phyloP scores from a whole-genome alignment of 2,888 invertebrate genomes.

The Apodemia zela region DNA sequence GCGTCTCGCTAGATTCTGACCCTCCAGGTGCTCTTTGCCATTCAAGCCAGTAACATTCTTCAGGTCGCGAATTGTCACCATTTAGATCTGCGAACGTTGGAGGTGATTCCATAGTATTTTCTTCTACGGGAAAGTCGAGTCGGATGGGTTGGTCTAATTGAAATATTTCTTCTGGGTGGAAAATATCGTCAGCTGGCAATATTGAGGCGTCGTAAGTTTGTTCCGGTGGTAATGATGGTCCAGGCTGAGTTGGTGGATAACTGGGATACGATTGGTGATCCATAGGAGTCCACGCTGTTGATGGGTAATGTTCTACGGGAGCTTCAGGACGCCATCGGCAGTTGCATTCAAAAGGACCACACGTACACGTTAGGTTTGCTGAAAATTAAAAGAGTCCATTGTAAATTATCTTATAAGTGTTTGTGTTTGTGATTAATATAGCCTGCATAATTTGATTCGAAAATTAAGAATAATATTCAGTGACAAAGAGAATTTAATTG shows the following conservation, averaged over 20 bases:
- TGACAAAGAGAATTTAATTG: too few species aligned
- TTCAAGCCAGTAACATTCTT: slow-evolving; percentile 81
- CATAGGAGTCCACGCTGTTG: slow-evolving; percentile 56
- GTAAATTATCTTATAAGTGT: neutral
- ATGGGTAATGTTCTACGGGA: slow-evolving; percentile 54
- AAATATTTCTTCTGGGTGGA: slow-evolving; percentile 89
- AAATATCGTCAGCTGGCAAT: slow-evolving; percentile 83
- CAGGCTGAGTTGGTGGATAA: slow-evolving; percentile 49
- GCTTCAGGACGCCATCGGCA: slow-evolving; percentile 76
- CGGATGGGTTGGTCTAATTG: slow-evolving; percentile 87
- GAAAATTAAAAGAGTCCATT: slow-evolving; percentile 31
- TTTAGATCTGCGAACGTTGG: slow-evolving; percentile 86
- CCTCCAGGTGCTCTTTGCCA: slow-evolving; percentile 71
- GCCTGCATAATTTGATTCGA: too few species aligned
- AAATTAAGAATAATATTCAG: too few species aligned
- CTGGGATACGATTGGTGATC: slow-evolving; percentile 54
- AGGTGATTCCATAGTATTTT: slow-evolving; percentile 80
- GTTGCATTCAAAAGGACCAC: slow-evolving; percentile 87
- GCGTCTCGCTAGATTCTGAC: slow-evolving; percentile 76
- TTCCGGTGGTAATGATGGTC: slow-evolving; percentile 54
- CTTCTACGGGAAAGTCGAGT: slow-evolving; percentile 80
- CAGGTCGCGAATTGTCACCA: slow-evolving; percentile 84
- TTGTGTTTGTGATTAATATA: too few species aligned
- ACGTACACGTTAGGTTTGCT: slow-evolving; percentile 84
- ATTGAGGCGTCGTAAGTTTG: slow-evolving; percentile 80